Evolutionary conservation across 1,140 invertebrate species (phyloP).

Genomic region (Drosophila santomea): DNA sequence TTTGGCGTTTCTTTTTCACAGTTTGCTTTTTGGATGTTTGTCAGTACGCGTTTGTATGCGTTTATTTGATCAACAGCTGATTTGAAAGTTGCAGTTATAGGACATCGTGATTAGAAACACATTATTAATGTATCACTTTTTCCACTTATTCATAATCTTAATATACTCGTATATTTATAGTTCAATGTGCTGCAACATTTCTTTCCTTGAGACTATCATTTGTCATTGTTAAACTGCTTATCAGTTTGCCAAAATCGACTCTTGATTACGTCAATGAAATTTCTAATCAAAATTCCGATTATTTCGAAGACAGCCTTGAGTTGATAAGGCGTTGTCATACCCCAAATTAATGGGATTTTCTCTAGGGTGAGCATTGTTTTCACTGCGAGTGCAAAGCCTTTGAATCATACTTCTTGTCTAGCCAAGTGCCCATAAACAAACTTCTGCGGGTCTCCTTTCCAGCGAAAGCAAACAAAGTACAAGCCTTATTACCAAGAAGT

Average conservation of each 20-base stretch:
- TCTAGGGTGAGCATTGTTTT: constrained; percentile 2
- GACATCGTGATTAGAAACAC: not conserved
- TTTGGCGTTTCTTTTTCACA: constrained; percentile 46
- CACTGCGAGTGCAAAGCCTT: not conserved
- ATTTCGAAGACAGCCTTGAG: constrained; percentile 36
- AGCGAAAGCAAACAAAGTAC: constrained; percentile 20
- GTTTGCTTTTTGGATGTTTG: constrained; percentile 38
- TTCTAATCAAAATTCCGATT: constrained; percentile 32
- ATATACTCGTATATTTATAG: too few relatives aligned
- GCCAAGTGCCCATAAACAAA: constrained; percentile 5
- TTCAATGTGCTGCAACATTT: not conserved
- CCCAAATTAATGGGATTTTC: constrained; percentile 16
- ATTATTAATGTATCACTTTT: too few relatives aligned
- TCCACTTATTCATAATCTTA: not conserved
- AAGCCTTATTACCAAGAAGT: constrained; percentile 35
- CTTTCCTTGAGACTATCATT: not conserved
- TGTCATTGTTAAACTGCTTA: constrained; percentile 6
- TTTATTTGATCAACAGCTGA: constrained; percentile 65
- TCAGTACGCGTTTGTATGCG: constrained; percentile 19
- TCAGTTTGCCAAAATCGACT: constrained; percentile 18
- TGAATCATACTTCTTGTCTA: not conserved
- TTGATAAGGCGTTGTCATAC: constrained; percentile 31
- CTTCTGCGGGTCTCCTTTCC: constrained; percentile 1
- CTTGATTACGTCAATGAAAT: constrained; percentile 37
- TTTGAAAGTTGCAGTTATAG: constrained; percentile 59